These are phyloP conservation scores for Trimorus sp. DNA, from an alignment of 2,888 invertebrate genomes.

Conservation along the genomic window DNA sequence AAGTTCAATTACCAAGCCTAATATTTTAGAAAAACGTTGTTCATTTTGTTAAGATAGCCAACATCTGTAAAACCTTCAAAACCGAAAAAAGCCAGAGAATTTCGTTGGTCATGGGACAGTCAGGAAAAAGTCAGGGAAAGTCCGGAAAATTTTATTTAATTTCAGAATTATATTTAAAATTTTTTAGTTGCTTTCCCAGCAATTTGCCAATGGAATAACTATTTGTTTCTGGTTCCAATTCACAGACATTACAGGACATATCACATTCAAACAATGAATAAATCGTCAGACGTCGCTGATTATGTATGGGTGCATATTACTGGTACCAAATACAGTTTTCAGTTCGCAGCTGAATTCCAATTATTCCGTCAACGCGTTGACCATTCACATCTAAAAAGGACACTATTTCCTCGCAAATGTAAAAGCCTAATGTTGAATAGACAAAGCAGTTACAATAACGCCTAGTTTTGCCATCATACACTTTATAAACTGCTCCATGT, in stretches of 20 bases:
- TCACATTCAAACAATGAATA: slow-evolving; percentile 3
- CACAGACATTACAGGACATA: slow-evolving; percentile 9
- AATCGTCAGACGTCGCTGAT: neutral
- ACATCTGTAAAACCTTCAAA: no score
- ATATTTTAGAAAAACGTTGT: no score
- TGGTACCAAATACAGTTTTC: slow-evolving; percentile 14
- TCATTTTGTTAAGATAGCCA: no score
- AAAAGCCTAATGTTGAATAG: neutral
- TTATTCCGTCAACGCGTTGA: neutral
- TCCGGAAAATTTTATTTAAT: no score
- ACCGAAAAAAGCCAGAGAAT: no score
- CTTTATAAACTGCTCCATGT: slow-evolving; percentile 14
- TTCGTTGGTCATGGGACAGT: no score
- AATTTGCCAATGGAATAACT: slow-evolving; percentile 17
- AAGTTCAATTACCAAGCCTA: neutral
- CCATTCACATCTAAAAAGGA: slow-evolving; percentile 9
- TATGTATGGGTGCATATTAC: slow-evolving; percentile 9
- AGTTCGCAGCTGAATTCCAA: neutral
- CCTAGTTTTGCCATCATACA: neutral
- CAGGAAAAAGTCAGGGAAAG: no score
- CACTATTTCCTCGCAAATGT: slow-evolving; percentile 8
- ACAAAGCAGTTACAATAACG: slow-evolving; percentile 7
- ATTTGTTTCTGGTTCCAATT: neutral
- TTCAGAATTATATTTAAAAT: no score
- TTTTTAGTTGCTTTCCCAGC: slow-evolving; percentile 18